Evolutionary conservation across 2,113 vertebrate species (phyloP), one percentile per base, ranked within the genome.

Genomic region (Larimichthys crocea): DNA sequence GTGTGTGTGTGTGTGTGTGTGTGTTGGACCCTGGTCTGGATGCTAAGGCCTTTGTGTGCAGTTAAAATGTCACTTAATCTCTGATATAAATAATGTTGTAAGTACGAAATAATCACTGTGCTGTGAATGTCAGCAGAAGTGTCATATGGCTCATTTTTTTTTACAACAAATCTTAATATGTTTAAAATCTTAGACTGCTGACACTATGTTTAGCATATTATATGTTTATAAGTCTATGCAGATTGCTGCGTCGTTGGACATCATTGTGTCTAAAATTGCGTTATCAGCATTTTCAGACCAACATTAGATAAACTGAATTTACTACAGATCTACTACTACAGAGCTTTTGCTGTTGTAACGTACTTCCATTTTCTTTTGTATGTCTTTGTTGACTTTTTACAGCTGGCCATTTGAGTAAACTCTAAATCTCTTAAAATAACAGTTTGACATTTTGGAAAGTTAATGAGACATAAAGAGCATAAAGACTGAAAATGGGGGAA

Each of bases 21-120:
- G 46, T 44, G 48, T 55, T 73, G 50, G n/a, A 78, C 55, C 40
- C 61, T 62, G 24, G 53, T 73, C 74, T 61, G 16, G n/a, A 56
- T 29, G 55, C 9, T 24, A 10, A 22, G 15, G 24, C 22, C 49
- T 67, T 10, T 56, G 65, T 75, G 35, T 71, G 40, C 53, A 14
- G 15, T 19, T 68, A 59, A 77, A 50, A 60, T 20, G 40, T 29
- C 10, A 72, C n/a, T 40, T 67, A 50, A 31, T 6, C 57, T 73
- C 24, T n/a, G 17, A 60, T 67, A 5, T 52, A 40, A 40, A 40
- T 40, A 40, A 40, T 20, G 8, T 40, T 40, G 29, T 52, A 52
- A 49, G 4, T 49, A 42, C 1, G 9, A 4, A 62, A 48, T 48
- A 26, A 26, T 9, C 26, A 24, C 7, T 55, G 7, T 42, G 10